A percentile compares a stretch with the other conserved stretches of the same genome.
Conservation (phyloP, 2,888 invertebrate species). For the Drosophila algonquin region DNA sequence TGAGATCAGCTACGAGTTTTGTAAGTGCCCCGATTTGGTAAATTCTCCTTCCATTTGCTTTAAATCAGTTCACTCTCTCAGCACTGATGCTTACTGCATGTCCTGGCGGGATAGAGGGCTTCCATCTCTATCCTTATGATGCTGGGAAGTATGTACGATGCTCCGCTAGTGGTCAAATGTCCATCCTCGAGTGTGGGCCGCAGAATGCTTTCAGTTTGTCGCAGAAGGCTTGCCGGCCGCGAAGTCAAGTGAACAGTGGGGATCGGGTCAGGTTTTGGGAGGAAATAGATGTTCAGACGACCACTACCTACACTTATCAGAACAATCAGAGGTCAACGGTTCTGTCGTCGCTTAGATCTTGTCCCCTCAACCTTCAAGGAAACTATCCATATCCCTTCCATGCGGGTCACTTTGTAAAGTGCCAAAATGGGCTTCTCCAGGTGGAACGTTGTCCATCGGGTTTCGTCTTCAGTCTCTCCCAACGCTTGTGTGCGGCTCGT, state of each 20-base stretch:
- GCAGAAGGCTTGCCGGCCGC: slow-evolving; percentile 53
- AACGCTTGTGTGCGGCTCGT: slow-evolving; percentile 86
- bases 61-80: background rate
- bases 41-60: too few species aligned
- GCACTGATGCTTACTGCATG: slow-evolving; percentile 73
- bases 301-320: slow-evolving; percentile 40
- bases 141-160: slow-evolving; percentile 88
- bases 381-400: slow-evolving; percentile 86
- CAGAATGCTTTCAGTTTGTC: slow-evolving; percentile 86
- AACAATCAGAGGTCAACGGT: slow-evolving; percentile 33
- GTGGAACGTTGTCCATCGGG: slow-evolving; percentile 87
- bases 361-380: slow-evolving; percentile 85
- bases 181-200: slow-evolving; percentile 86
- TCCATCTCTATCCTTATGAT: slow-evolving; percentile 86
- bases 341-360: slow-evolving; percentile 66
- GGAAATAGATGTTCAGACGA: slow-evolving; percentile 45
- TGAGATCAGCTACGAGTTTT: slow-evolving; percentile 68
- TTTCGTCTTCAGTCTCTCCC: slow-evolving; percentile 86
- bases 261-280: slow-evolving; percentile 61
- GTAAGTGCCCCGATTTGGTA: slow-evolving; percentile 63
- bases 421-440: slow-evolving; percentile 86
- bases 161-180: slow-evolving; percentile 85
- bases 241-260: slow-evolving; percentile 38
- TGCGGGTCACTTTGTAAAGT: slow-evolving; percentile 87
- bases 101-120: slow-evolving; percentile 85